Evolutionary conservation across 2,888 invertebrate genomes (phyloP), one percentile per base, ranked within the genome.

Genomic region (Tachystola acroxantha): DNA sequence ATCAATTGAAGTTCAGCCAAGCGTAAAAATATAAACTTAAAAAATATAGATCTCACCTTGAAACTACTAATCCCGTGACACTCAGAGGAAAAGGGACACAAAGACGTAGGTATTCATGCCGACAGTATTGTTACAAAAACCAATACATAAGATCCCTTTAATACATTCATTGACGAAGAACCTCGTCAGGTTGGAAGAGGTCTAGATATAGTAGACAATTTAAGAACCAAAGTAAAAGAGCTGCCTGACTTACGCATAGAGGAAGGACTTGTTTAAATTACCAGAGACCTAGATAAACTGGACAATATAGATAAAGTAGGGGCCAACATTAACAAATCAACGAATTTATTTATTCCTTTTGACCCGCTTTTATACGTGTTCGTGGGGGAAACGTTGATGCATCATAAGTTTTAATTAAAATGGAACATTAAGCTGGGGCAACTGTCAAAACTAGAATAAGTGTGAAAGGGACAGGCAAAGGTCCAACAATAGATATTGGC

Each of bases 341-440:
- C 68, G 68, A 54, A 64, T 71, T 20, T 61, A 63, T n/a, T n/a
- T n/a, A 50, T 48, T 54, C 64, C 64, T 61, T 68, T 66, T 60
- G 60, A 54, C 50, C 42, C 43, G 57, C 63, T 68, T 30, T 16
- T 24, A 22, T n/a, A 25, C 34, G 12, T 4, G 10, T 16, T 34
- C 26, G 34, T 64, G 66, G 71, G 73, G 69, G 57, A 63, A 64
- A 47, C 57, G 53, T 66, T n/a, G 73, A 74, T 68, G 77, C 71
- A 76, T 84, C 82, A 84, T 80, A 81, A 76, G 62, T 84, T 84
- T 84, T 81, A 81, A 86, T 86, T 82, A 77, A 76, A 79, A 74
- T 61, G 66, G 73, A 64, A 65, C 76, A 70, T 76, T 79, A 69
- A 66, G 64, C 56, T 56, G 53, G 66, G 69, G 68, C 64, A 55